Evolutionary conservation across 2,888 invertebrate genomes (phyloP).

Genomic region (Muschampia staudingeri): DNA sequence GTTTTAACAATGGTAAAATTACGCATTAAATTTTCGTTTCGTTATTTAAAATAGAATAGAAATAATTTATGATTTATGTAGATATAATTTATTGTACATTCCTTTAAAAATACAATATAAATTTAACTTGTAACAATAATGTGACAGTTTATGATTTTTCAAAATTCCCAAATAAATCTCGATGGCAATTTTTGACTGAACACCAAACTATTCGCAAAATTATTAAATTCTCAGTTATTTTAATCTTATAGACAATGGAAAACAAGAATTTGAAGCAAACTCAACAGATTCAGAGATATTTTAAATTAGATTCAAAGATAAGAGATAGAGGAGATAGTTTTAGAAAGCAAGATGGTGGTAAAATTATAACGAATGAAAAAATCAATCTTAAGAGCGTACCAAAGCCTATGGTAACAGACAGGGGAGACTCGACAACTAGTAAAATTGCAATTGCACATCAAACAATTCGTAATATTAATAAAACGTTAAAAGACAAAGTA

Average conservation of each 20-base stretch:
- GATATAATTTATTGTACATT: no score
- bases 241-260: constrained; percentile 22
- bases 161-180: constrained; percentile 40
- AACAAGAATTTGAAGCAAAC: constrained; percentile 3
- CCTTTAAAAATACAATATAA: no score
- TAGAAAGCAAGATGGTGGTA: constrained; percentile 47
- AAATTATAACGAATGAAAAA: constrained; percentile 13
- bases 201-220: constrained; percentile 24
- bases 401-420: constrained; percentile 10
- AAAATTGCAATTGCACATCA: constrained; percentile 19
- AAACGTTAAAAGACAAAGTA: constrained; percentile 14
- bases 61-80: no score
- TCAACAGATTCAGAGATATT: constrained; percentile 31
- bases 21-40: no score
- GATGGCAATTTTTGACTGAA: constrained; percentile 45
- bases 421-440: constrained; percentile 22
- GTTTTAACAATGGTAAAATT: no score
- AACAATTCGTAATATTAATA: neutral
- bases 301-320: constrained; percentile 59
- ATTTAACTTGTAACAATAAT: no score
- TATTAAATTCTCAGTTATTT: constrained; percentile 47
- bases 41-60: no score
- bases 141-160: neutral
- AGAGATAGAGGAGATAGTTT: constrained; percentile 66
- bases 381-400: neutral